Evolutionary conservation across 1,140 invertebrate species (phyloP), one percentile per base, ranked within the genome.

Genomic region (Drosophila nigromelanica): DNA sequence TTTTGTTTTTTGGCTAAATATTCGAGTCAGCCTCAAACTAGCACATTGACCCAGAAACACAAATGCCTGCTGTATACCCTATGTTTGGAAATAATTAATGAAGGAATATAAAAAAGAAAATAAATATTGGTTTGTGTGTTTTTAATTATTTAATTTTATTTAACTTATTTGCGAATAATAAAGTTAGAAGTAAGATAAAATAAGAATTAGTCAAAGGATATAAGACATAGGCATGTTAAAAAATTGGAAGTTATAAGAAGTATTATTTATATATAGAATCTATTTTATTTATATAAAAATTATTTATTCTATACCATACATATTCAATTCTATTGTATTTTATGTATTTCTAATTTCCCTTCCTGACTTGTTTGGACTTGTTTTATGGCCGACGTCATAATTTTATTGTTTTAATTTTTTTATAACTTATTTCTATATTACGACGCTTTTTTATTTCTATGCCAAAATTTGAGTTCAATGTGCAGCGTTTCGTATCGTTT

Each of bases 31-130:
- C 45, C 61, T 15, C 47, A 67, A 68, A 75, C 78, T 82, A 74
- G 81, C 69, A 68, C 76, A 85, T 67, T 80, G 81, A 85, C 76
- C 80, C 52, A 77, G 50, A 68, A 66, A 76, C 48, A 69, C 37
- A 70, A 60, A 54, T 61, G 15, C 2, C 51, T 47, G 64, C 1
- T 48, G 24, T n/a, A 71, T 66, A 71, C 61, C 10, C 68, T 66
- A 42, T 40, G 3, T 27, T 39, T 37, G 12, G 1, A 33, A 27
- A 4, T 11, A 50, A 10, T 60, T 33, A 1, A 3, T 14, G 21
- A 12, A 47, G n/a, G n/a, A n/a, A 27, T 10, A 33, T 33, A 6
- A 27, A 27, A 5, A 3, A 27, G 3, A 27, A 27, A 27, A 18
- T 18, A 18, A 18, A 18, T 18, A 18, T 18, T 18, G 1, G 18